These are phyloP conservation scores for Bubo blakistoni DNA, from an alignment of 2,113 vertebrate species.

Conservation along the genomic window DNA sequence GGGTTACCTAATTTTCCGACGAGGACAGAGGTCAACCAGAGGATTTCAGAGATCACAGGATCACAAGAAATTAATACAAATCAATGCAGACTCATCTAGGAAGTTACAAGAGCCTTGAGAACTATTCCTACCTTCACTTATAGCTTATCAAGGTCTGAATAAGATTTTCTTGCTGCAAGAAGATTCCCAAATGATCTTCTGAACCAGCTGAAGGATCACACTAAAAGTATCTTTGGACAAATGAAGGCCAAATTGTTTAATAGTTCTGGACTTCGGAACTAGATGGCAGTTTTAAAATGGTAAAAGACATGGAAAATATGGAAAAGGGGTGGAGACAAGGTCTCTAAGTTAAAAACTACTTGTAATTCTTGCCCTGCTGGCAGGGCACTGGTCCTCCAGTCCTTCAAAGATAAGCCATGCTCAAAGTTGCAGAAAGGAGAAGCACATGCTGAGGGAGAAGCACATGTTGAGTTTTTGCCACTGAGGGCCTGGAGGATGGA, in stretches of 20 bases:
- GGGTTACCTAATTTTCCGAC: neutral
- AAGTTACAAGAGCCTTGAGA: neutral
- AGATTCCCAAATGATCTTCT: neutral
- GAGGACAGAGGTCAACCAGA: neutral
- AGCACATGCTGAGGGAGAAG: neutral
- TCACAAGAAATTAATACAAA: neutral
- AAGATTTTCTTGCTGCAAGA: neutral
- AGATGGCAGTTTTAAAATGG: neutral
- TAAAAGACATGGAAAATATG: neutral
- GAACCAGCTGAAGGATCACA: neutral
- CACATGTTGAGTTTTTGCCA: neutral
- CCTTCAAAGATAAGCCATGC: neutral
- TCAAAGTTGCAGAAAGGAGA: neutral
- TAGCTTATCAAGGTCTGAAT: neutral
- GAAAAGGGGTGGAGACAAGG: neutral
- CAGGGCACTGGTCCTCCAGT: neutral
- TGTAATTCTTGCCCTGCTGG: neutral
- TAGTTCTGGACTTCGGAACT: neutral
- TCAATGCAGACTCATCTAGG: neutral
- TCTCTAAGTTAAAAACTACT: neutral
- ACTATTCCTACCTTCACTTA: neutral
- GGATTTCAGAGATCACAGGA: neutral
- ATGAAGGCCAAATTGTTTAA: neutral
- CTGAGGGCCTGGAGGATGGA: neutral
- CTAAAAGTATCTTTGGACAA: neutral